Percentiles rank a stretch among this genome's conserved stretches.
Conservation (phyloP, 2,888 invertebrate genomes). For the Lasius platythorax region DNA sequence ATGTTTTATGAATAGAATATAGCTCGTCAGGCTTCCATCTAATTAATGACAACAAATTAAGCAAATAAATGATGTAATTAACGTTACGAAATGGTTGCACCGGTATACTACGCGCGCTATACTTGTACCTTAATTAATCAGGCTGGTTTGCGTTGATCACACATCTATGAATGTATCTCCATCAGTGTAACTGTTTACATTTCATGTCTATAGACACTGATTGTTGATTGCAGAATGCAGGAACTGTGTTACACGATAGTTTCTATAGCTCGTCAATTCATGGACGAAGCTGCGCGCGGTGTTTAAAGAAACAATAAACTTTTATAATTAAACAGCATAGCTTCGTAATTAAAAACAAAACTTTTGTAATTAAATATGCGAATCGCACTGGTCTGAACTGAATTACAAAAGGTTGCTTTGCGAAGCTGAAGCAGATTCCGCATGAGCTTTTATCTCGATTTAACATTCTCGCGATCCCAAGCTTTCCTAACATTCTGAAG, state of each 20-base stretch:
- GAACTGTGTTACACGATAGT: slow-evolving; percentile 53
- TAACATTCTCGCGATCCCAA: slow-evolving; percentile 6
- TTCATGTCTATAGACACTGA: slow-evolving; percentile 44
- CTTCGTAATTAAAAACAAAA: slow-evolving; percentile 51
- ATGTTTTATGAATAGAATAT: slow-evolving; percentile 23
- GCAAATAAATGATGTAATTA: slow-evolving; percentile 64
- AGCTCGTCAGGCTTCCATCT: slow-evolving; percentile 23
- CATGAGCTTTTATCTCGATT: slow-evolving; percentile 41
- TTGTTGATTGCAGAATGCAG: slow-evolving; percentile 46
- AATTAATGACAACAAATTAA: slow-evolving; percentile 54
- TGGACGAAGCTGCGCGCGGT: slow-evolving; percentile 4
- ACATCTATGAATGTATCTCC: slow-evolving; percentile 43
- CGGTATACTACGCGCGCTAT: slow-evolving; percentile 46
- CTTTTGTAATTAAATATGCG: slow-evolving; percentile 55
- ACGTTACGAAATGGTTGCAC: slow-evolving; percentile 59
- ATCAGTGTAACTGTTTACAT: slow-evolving; percentile 47
- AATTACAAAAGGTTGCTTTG: slow-evolving; percentile 28
- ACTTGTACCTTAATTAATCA: slow-evolving; percentile 69
- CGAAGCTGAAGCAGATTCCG: slow-evolving; percentile 29
- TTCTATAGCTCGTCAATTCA: slow-evolving; percentile 31
- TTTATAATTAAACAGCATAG: slow-evolving; percentile 46
- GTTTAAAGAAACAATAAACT: slow-evolving; percentile 44
- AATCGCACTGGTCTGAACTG: not conserved
- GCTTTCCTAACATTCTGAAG: not conserved
- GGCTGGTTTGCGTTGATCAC: slow-evolving; percentile 58